Base-by-base conservation (phyloP, 1,140 invertebrate genomes). In the Pseudomyrmex gracilis region DNA sequence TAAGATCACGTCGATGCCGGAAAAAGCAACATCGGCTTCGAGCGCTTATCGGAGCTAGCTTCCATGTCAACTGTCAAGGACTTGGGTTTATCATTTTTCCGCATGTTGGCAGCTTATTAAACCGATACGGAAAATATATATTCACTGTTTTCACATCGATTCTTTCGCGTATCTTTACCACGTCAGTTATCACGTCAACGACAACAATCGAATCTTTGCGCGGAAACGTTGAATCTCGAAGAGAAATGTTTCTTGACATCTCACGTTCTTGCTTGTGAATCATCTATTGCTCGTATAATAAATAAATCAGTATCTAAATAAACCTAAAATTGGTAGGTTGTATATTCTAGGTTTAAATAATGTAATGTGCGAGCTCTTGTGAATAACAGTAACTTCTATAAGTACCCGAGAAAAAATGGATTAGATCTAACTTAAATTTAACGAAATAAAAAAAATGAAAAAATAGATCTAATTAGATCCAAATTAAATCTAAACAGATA, bases 191-290 rank as follows among this genome's bases (percentile, higher is more conserved):
- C 53, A 49, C 47, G 15, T 12, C 58, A 17, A n/a, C 17, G 67
- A 17, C 73, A 45, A 49, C 76, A 83, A 67, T 71, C 71, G 71
- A 83, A 85, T 89, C 85, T 84, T 89, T 89, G 77, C 85, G 61
- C 85, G 51, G 20, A 86, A 89, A 89, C 88, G 77, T 89, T 89
- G 88, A 89, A 87, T 85, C 58, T 82, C 67, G 71, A 60, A 60
- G 64, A 84, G 73, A 67, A 57, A 64, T 24, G 45, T 71, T 57
- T 84, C 74, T 76, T 71, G 77, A 85, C 61, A 74, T 49, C 43
- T 73, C 43, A 34, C 47, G 66, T 74, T 88, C 66, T n/a, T n/a
- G n/a, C 60, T 60, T 58, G 67, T 88, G 85, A 88, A 89, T 88
- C 87, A 89, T 80, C 67, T 34, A 12, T 49, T 73, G 57, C 66